A percentile compares a stretch with the other conserved stretches of the same genome.
Conservation (phyloP, 2,888 invertebrate genomes). For the Standfussiana lucernea region DNA sequence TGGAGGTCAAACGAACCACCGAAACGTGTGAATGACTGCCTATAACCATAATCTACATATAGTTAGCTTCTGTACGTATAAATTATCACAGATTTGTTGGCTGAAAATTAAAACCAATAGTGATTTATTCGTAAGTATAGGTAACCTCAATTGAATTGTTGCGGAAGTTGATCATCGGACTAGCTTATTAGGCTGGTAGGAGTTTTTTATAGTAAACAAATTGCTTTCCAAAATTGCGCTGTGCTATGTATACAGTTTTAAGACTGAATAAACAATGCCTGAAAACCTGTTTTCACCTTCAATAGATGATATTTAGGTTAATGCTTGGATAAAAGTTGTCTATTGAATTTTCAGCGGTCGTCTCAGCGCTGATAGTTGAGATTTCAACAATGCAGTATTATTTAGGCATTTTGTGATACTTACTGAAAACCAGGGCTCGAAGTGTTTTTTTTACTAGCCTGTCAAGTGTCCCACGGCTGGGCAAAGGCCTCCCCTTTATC, state of each 20-base stretch:
- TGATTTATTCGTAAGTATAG: neutral
- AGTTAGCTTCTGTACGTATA: neutral
- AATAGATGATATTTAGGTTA: too few relatives aligned
- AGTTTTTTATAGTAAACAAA: too few relatives aligned
- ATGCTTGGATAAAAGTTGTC: neutral
- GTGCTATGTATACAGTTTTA: neutral
- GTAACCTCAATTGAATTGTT: neutral
- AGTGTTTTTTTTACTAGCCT: too few relatives aligned
- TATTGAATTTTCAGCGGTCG: neutral
- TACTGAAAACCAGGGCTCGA: neutral
- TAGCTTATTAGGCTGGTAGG: neutral
- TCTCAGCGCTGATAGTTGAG: neutral
- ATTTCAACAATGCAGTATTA: neutral
- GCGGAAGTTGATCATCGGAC: neutral
- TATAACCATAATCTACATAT: too few relatives aligned
- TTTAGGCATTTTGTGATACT: neutral
- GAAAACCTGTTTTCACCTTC: too few relatives aligned
- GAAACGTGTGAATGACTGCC: neutral
- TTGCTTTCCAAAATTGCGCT: neutral
- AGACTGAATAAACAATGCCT: neutral
- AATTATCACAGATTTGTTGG: neutral
- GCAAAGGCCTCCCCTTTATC: too few relatives aligned
- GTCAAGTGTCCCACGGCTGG: too few relatives aligned
- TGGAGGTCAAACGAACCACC: too few relatives aligned
- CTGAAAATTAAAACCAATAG: neutral